Evolutionary conservation across 2,797 vertebrate genomes (phyloP).

Genomic region (Spinus pinus): DNA sequence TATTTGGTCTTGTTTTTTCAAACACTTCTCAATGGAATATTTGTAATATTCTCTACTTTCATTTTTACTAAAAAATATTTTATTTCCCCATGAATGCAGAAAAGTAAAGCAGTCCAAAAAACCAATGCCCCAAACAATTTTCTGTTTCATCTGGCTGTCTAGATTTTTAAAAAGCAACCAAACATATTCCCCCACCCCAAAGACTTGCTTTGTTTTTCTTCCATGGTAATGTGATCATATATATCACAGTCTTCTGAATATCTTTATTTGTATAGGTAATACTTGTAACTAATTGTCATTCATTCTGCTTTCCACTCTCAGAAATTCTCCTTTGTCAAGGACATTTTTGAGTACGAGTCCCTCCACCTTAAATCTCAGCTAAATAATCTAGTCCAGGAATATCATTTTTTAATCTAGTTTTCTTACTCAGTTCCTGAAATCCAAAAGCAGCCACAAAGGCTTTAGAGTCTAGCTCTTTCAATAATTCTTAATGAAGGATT

Average conservation of each 20-base stretch:
- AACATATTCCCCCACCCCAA: not conserved
- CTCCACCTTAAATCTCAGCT: not conserved
- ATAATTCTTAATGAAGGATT: not conserved
- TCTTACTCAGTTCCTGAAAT: not conserved
- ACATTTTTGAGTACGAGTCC: not conserved
- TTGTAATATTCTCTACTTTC: slow-evolving; percentile 34
- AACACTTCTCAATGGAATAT: slow-evolving; percentile 17
- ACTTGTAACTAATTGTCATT: slow-evolving; percentile 1
- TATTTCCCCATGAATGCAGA: not conserved
- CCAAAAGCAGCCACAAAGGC: not conserved
- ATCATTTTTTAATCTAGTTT: not conserved
- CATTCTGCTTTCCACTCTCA: not conserved
- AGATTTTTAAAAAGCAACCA: not conserved
- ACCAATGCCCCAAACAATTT: slow-evolving; percentile 51
- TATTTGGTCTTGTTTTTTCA: not conserved
- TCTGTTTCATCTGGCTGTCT: slow-evolving; percentile 61
- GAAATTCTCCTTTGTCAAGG: not conserved
- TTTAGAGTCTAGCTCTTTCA: not conserved
- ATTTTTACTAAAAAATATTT: slow-evolving; percentile 7
- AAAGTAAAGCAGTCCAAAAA: slow-evolving; percentile 42
- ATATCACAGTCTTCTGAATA: not conserved
- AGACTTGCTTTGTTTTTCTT: not conserved
- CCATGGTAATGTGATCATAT: not conserved
- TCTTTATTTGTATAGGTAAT: not conserved
- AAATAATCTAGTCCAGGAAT: not conserved